Conservation (phyloP, 35 echinoderm and acorn worm species). For the Lytechinus pictus region DNA sequence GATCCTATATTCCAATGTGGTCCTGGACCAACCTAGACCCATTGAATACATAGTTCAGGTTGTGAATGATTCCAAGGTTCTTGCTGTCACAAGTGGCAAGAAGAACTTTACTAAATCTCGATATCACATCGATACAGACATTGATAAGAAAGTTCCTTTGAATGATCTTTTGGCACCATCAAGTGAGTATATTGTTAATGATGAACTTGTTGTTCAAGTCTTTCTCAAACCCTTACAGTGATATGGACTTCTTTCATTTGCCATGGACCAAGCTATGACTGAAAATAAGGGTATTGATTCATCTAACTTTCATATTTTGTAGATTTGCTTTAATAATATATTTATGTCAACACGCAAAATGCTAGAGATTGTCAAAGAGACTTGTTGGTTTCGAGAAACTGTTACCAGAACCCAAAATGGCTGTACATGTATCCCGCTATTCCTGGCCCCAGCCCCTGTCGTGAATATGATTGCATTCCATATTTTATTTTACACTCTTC, state of each 20-base stretch:
- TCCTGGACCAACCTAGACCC: constrained; percentile 87
- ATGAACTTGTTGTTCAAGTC: constrained; percentile 84
- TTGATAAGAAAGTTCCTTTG: constrained; percentile 99
- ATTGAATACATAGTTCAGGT: constrained; percentile 95
- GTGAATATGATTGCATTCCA: too few relatives aligned
- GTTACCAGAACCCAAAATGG: too few relatives aligned
- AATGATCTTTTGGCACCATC: constrained; percentile 64
- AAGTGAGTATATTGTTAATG: constrained; percentile 78
- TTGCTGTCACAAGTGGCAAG: constrained; percentile 77
- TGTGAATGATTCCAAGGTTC: constrained; percentile 75
- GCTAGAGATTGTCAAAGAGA: too few relatives aligned
- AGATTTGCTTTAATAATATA: too few relatives aligned
- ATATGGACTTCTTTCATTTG: neutral
- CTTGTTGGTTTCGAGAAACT: too few relatives aligned
- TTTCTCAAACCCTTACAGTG: constrained; percentile 87
- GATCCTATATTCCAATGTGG: constrained; percentile 93
- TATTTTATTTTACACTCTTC: too few relatives aligned
- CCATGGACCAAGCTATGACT: neutral
- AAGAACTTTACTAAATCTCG: constrained; percentile 97
- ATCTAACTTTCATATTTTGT: too few relatives aligned
- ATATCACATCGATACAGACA: constrained; percentile 87
- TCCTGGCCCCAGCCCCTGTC: too few relatives aligned
- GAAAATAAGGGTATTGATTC: neutral
- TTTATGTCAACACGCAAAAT: too few relatives aligned
- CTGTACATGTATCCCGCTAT: too few relatives aligned